Conservation (phyloP, 2,113 vertebrate genomes). For the Burhinus oedicnemus region DNA sequence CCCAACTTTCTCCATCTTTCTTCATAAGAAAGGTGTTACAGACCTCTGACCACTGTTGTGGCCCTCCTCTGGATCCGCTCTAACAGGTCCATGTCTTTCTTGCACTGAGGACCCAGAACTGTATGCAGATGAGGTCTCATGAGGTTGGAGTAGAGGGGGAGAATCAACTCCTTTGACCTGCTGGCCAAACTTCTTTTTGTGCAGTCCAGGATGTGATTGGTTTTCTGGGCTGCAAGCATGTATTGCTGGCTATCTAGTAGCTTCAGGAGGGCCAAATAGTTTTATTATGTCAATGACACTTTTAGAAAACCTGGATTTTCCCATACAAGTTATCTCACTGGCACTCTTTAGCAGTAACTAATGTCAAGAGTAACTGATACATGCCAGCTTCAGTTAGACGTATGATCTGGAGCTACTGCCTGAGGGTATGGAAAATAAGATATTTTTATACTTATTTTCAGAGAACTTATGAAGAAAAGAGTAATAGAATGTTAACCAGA, state of each 20-base stretch:
- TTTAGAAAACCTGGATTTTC: neutral
- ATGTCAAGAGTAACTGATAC: neutral
- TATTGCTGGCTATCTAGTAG: neutral
- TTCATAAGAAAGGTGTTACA: neutral
- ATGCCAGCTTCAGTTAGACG: neutral
- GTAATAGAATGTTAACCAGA: neutral
- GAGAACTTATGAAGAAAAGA: neutral
- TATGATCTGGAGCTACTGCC: neutral
- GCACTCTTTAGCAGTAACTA: neutral
- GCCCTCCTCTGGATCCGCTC: neutral
- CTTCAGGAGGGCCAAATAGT: neutral
- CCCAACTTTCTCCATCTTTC: neutral
- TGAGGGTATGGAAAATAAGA: neutral
- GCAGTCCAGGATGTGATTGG: rapidly evolving
- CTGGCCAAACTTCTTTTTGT: neutral
- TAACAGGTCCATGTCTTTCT: neutral
- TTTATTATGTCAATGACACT: neutral
- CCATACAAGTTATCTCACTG: neutral
- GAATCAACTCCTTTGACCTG: neutral
- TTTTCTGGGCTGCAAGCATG: neutral
- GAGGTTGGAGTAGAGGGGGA: rapidly evolving
- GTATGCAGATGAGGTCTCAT: neutral
- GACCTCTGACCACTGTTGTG: too few species aligned
- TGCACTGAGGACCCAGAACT: neutral
- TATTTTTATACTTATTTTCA: neutral